phyloP scores from a whole-genome alignment of 2,797 vertebrate species.

The Sebastes elongatus region DNA sequence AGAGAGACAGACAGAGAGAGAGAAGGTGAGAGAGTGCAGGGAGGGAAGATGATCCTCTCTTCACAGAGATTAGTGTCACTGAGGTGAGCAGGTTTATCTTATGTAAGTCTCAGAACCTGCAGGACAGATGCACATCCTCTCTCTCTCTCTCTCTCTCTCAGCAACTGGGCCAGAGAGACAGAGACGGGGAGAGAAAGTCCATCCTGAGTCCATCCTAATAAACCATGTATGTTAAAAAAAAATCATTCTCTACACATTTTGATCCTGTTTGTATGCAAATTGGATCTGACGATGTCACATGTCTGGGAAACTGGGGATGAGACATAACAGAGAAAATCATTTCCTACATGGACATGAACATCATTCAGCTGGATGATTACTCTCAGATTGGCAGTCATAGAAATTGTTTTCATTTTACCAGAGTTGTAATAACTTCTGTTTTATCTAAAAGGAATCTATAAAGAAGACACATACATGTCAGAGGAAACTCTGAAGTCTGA shows the following conservation, averaged over 20 bases:
- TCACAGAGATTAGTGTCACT: constrained; percentile 79
- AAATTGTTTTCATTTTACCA: not conserved
- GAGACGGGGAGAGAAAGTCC: not conserved
- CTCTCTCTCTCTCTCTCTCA: not conserved
- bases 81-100: constrained; percentile 78
- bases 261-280: constrained; percentile 8
- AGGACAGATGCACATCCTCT: constrained; percentile 68
- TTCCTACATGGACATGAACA: not conserved
- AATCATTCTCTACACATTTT: not conserved
- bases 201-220: not conserved
- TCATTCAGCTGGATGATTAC: not conserved
- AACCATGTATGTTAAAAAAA: not conserved
- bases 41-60: constrained; percentile 71
- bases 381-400: not conserved
- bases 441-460: not conserved
- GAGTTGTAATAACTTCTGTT: not conserved
- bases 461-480: not conserved
- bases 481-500: not conserved
- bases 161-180: constrained; percentile 7
- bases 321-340: constrained; percentile 4
- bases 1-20: not conserved
- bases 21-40: constrained; percentile 37
- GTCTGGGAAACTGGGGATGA: not conserved
- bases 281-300: not conserved
- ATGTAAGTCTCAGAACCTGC: constrained; percentile 55